These are phyloP conservation scores for Tachysurus fulvidraco DNA, from an alignment of 2,113 vertebrate genomes.

Conservation along the genomic window DNA sequence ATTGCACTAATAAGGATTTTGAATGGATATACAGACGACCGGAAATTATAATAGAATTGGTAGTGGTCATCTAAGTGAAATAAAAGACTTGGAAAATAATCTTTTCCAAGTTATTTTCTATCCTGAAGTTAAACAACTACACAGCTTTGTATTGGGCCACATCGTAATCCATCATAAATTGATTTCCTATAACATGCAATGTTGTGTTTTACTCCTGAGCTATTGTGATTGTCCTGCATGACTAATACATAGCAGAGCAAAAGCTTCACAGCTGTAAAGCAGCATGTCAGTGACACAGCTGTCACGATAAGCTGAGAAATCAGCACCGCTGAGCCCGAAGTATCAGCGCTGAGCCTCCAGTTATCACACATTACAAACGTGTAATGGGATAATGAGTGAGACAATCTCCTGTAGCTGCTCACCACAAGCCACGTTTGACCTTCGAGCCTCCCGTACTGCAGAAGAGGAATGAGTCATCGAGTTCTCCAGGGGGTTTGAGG, in stretches of 20 bases:
- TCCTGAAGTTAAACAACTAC: no score
- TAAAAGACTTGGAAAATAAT: neutral
- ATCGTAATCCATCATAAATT: neutral
- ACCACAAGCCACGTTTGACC: conserved; percentile 14
- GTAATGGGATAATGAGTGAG: conserved; percentile 24
- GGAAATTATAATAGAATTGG: neutral
- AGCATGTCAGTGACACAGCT: neutral
- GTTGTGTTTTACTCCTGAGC: neutral
- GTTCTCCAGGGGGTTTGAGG: neutral
- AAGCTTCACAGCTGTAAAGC: neutral
- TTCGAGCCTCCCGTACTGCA: conserved; percentile 9
- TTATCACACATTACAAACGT: conserved; percentile 30
- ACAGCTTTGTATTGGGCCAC: neutral
- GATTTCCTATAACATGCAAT: neutral
- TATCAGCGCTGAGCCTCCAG: neutral
- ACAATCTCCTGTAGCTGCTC: conserved; percentile 29
- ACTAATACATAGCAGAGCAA: neutral
- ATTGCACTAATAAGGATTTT: neutral
- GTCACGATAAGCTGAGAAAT: neutral
- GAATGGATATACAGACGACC: neutral
- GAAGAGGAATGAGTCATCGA: conserved; percentile 20
- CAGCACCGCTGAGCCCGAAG: neutral
- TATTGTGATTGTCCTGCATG: neutral
- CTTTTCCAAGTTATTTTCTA: no score
- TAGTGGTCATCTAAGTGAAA: neutral